Percentiles rank a stretch among this genome's conserved stretches.
Conservation (phyloP, 2,797 vertebrate species). For the Macropus fuliginosus region DNA sequence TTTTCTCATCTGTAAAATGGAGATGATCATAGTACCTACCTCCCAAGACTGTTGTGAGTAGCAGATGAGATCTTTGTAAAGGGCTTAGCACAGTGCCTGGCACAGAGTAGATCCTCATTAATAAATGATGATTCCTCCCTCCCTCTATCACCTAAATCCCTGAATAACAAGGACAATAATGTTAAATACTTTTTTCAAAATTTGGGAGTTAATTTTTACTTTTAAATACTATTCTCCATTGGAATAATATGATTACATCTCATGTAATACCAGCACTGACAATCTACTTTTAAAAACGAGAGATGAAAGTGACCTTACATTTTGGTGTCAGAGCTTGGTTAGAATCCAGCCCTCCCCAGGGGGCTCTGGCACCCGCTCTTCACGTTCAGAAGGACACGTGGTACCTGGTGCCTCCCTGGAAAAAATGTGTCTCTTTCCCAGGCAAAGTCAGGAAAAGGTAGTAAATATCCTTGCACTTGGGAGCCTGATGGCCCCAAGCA, state of each 20-base stretch:
- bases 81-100: background rate
- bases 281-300: background rate
- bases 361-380: background rate
- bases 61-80: background rate
- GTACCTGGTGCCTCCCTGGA: background rate
- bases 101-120: background rate
- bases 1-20: background rate
- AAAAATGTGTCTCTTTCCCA: background rate
- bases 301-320: background rate
- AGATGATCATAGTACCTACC: too few species aligned
- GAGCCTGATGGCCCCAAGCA: background rate
- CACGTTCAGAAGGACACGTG: background rate
- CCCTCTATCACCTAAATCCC: background rate
- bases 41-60: background rate
- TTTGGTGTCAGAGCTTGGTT: background rate
- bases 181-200: background rate
- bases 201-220: too few species aligned
- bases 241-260: background rate
- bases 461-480: background rate
- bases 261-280: background rate
- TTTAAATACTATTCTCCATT: background rate
- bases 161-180: background rate
- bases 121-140: too few species aligned
- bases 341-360: too few species aligned
- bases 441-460: background rate